Conservation (phyloP, 2,888 invertebrate species). For the Troides oblongomaculatus region DNA sequence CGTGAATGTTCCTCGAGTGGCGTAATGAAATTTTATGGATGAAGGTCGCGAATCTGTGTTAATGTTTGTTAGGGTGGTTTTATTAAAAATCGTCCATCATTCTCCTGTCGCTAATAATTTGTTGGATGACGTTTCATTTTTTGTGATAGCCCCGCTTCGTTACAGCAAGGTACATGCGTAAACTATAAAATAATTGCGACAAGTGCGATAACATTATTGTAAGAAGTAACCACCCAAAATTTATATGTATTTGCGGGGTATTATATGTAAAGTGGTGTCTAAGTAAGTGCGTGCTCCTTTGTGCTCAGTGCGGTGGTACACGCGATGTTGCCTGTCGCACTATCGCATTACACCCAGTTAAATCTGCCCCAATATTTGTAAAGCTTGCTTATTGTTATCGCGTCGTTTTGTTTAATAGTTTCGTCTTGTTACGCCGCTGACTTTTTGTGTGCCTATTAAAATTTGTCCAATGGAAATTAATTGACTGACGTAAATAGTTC, state of each 20-base stretch:
- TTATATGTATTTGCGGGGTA: slow-evolving; percentile 46
- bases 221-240: slow-evolving; percentile 43
- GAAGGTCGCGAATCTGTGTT: slow-evolving; percentile 25
- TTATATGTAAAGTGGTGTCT: slow-evolving; percentile 60
- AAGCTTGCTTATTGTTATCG: slow-evolving; percentile 70
- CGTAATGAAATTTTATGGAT: slow-evolving; percentile 26
- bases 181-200: slow-evolving; percentile 12
- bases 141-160: slow-evolving; percentile 5
- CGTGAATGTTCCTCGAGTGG: slow-evolving; percentile 18
- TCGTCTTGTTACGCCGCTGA: slow-evolving; percentile 48
- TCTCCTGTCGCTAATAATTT: slow-evolving; percentile 32
- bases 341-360: slow-evolving; percentile 77
- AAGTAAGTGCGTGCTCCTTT: slow-evolving; percentile 52
- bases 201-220: slow-evolving; percentile 35
- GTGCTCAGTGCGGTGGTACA: slow-evolving; percentile 49
- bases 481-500: slow-evolving; percentile 4
- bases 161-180: background rate
- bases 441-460: slow-evolving; percentile 52
- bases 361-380: slow-evolving; percentile 76
- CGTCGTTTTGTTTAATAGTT: slow-evolving; percentile 67
- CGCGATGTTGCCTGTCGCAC: slow-evolving; percentile 71
- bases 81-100: slow-evolving; percentile 43
- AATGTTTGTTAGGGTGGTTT: slow-evolving; percentile 29
- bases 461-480: slow-evolving; percentile 54
- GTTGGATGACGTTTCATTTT: slow-evolving; percentile 30